Percentiles rank a stretch among this genome's conserved stretches.
Evolutionary conservation across 2,113 vertebrate genomes (phyloP).

Genomic region (Ginglymostoma cirratum): DNA sequence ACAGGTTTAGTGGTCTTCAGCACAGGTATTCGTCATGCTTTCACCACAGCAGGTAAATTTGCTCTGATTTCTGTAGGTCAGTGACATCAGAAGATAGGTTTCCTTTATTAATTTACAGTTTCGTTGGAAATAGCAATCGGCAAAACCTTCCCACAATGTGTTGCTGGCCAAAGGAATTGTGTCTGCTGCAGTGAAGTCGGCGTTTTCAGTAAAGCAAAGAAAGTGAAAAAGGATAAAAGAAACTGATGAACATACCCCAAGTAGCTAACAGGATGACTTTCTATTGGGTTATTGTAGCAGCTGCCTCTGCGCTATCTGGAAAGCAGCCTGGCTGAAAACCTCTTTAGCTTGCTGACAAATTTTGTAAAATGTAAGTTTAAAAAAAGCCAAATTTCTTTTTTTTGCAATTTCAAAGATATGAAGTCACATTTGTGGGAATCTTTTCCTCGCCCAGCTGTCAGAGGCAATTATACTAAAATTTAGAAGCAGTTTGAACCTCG

Average conservation of each 20-base stretch:
- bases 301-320: neutral
- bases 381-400: neutral
- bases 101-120: neutral
- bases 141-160: neutral
- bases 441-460: constrained; percentile 69
- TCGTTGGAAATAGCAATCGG: neutral
- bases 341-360: neutral
- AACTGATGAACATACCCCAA: neutral
- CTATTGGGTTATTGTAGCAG: neutral
- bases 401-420: neutral
- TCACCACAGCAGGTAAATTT: neutral
- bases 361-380: neutral
- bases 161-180: neutral
- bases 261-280: neutral
- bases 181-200: neutral
- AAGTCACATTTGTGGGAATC: constrained; percentile 47
- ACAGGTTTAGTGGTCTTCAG: neutral
- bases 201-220: neutral
- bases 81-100: neutral
- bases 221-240: neutral
- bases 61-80: neutral
- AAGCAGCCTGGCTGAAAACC: neutral
- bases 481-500: constrained; percentile 58
- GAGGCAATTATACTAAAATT: constrained; percentile 65
- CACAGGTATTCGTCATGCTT: neutral